Evolutionary conservation across 2,113 vertebrate genomes (phyloP).

Genomic region (Tringa solitaria): DNA sequence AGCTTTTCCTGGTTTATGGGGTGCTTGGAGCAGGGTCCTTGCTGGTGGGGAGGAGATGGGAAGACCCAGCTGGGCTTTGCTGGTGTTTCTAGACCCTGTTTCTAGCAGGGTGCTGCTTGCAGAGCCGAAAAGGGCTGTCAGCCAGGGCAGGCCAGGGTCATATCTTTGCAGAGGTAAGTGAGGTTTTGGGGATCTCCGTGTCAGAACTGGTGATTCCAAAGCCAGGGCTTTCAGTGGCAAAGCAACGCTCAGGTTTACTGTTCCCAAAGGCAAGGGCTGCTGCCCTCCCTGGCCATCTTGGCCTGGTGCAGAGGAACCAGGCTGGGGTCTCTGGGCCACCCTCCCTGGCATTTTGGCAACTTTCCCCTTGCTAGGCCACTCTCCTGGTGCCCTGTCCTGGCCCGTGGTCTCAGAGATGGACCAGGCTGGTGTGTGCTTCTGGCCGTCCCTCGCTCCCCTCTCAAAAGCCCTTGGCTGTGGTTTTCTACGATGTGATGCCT

Average conservation of each 20-base stretch:
- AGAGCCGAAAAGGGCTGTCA: background rate
- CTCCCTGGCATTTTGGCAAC: background rate
- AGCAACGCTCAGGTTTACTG: background rate
- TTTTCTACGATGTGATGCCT: fast-evolving
- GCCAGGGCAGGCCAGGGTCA: background rate
- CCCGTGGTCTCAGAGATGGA: background rate
- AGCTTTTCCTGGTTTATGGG: background rate
- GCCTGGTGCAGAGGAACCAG: background rate
- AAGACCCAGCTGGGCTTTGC: background rate
- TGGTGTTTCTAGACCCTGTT: no score
- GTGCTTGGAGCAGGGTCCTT: fast-evolving
- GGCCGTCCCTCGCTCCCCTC: fast-evolving
- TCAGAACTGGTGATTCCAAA: background rate
- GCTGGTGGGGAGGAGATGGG: background rate
- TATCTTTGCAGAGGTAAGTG: background rate
- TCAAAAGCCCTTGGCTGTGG: background rate
- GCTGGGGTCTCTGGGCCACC: fast-evolving
- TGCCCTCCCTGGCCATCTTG: fast-evolving
- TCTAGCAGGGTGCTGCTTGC: fast-evolving
- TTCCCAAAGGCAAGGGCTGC: background rate
- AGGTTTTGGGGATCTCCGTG: background rate
- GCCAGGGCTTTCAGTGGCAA: background rate
- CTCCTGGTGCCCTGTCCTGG: background rate
- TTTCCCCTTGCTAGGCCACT: background rate
- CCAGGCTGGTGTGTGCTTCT: fast-evolving